A percentile compares a stretch with the other conserved stretches of the same genome.
Evolutionary conservation across 37 sponge, comb jelly and placozoan species (phyloP).

Genomic region (Hexactinellida sp.): DNA sequence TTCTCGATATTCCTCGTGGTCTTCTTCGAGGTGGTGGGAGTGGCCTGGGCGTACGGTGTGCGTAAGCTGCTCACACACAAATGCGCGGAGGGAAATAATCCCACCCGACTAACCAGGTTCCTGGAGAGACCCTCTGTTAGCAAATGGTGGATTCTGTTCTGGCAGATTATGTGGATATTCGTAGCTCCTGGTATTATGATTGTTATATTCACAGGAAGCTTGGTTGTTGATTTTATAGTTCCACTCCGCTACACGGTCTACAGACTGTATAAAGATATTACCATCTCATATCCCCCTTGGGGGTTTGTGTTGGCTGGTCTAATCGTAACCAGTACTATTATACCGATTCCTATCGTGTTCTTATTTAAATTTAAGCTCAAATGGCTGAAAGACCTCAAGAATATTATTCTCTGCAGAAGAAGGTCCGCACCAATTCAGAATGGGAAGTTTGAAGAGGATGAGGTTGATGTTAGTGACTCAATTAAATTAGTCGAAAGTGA

Average conservation of each 20-base stretch:
- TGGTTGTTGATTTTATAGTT: slow-evolving; percentile 30
- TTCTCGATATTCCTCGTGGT: slow-evolving; percentile 72
- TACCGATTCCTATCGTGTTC: slow-evolving; percentile 52
- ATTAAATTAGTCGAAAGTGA: not conserved
- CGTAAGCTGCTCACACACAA: slow-evolving; percentile 23
- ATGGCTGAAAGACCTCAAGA: not conserved
- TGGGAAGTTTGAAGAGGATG: not conserved
- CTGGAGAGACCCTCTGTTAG: not conserved
- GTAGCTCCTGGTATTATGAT: slow-evolving; percentile 56
- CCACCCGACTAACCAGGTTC: not conserved
- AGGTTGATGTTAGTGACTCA: not conserved
- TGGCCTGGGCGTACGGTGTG: slow-evolving; percentile 83
- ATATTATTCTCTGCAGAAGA: not conserved
- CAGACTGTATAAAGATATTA: not conserved
- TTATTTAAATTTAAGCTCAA: not conserved
- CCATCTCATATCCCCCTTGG: slow-evolving; percentile 46
- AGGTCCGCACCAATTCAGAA: not conserved
- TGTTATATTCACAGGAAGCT: slow-evolving; percentile 57
- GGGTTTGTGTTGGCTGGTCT: slow-evolving; percentile 53
- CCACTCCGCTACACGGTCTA: slow-evolving; percentile 41
- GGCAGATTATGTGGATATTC: slow-evolving; percentile 62
- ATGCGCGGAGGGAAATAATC: not conserved
- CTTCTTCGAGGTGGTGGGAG: slow-evolving; percentile 75
- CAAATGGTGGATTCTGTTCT: slow-evolving; percentile 24
- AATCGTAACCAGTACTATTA: slow-evolving; percentile 42